Evolutionary conservation across 2,888 invertebrate species (phyloP).

Genomic region (Chaetoderma sp.): DNA sequence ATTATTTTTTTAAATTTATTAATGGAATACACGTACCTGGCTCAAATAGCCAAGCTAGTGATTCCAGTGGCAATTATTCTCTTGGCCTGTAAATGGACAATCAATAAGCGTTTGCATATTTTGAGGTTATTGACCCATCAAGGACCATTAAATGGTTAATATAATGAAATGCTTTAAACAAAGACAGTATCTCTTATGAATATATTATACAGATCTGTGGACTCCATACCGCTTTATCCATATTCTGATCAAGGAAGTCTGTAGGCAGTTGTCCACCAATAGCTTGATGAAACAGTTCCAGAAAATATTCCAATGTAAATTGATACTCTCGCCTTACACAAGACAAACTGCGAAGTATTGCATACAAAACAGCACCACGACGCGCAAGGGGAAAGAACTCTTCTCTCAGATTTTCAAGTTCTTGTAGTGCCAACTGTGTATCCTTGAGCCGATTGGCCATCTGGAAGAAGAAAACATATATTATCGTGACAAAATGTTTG

Average conservation of each 20-base stretch:
- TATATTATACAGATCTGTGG: too few species aligned
- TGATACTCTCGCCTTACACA: constrained; percentile 62
- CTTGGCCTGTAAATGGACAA: too few species aligned
- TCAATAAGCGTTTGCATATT: too few species aligned
- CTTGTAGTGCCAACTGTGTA: constrained; percentile 49
- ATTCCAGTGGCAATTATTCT: too few species aligned
- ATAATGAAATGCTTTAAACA: too few species aligned
- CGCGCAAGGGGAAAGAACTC: constrained; percentile 64
- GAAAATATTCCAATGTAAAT: constrained; percentile 63
- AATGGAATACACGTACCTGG: too few species aligned
- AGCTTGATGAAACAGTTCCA: constrained; percentile 65
- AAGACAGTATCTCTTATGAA: too few species aligned
- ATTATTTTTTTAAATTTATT: too few species aligned
- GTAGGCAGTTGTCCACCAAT: constrained; percentile 60
- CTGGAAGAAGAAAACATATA: constrained; percentile 30
- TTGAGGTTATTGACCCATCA: too few species aligned
- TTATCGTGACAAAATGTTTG: background rate
- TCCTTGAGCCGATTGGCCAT: constrained; percentile 53
- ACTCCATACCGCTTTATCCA: too few species aligned
- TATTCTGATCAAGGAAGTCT: constrained; percentile 43
- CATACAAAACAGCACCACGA: constrained; percentile 61
- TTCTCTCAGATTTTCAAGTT: constrained; percentile 60
- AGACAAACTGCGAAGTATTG: constrained; percentile 57
- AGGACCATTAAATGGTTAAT: too few species aligned
- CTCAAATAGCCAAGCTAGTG: too few species aligned